Evolutionary conservation across 2,113 vertebrate species (phyloP).

Genomic region (Physeter macrocephalus): DNA sequence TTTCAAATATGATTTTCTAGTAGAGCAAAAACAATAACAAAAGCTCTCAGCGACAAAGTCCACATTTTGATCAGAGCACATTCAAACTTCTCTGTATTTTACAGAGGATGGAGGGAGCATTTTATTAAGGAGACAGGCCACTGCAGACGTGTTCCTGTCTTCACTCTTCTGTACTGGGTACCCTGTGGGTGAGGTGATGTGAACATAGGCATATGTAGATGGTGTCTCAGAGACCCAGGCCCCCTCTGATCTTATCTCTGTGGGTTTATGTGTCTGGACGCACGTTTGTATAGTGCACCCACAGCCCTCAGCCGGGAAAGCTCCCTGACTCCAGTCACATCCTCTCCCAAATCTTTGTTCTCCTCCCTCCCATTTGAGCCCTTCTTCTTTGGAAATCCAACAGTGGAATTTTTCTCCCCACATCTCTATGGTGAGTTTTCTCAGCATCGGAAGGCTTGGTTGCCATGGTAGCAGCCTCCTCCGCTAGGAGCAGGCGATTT

Average conservation of each 20-base stretch:
- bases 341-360: not conserved
- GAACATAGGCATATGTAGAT: not conserved
- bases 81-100: not conserved
- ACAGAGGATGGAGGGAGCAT: not conserved
- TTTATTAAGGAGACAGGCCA: not conserved
- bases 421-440: conserved; percentile 73
- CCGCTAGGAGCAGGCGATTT: conserved; percentile 80
- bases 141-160: not conserved
- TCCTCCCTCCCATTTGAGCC: not conserved
- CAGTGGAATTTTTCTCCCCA: conserved; percentile 73
- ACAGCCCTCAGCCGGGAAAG: not conserved
- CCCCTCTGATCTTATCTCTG: not conserved
- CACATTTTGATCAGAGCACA: not conserved
- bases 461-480: conserved; percentile 89
- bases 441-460: conserved; percentile 78
- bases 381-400: conserved; percentile 70
- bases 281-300: not conserved
- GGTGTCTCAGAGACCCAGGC: not conserved
- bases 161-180: too few relatives aligned
- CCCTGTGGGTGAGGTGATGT: not conserved
- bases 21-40: not conserved
- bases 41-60: not conserved
- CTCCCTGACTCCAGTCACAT: not conserved
- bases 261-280: not conserved
- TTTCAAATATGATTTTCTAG: not conserved